Evolutionary conservation across 2,797 vertebrate genomes (phyloP), one percentile per base, ranked within the genome.

Genomic region (Mastacembelus armatus): DNA sequence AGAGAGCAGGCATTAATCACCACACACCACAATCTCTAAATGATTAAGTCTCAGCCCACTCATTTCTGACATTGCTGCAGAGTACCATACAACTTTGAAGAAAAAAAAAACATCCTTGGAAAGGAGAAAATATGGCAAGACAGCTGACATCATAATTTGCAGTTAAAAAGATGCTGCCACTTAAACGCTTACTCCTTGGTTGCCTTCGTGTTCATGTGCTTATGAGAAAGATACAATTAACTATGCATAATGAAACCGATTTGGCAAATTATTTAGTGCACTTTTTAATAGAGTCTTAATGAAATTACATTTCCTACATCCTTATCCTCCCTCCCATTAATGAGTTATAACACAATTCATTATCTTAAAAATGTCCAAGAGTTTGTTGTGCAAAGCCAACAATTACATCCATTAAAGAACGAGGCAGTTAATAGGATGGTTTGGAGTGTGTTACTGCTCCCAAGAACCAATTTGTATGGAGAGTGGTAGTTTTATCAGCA

Each of bases 1-100:
- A 30, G 85, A 78, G 83, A 90, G 84, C 74, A 75, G 81, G 73
- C 91, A 93, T 93, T 92, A 93, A 93, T 93, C 92, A 93, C 85
- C 82, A 69, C 90, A 80, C 66, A 70, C 63, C 81, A 85, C 86
- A 80, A 93, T 93, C 91, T 91, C 80, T 48, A 74, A 86, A 85
- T 91, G 88, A 93, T 90, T 92, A 93, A 90, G 88, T 85, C 85
- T 83, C 74, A 72, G 45, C 82, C 83, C 73, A 72, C 85, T 87
- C 77, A 74, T 80, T 83, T 88, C 76, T 91, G 89, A 92, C 85
- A 81, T 72, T 78, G 80, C 77, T 15, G 74, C 74, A 84, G 78
- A 84, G 85, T 66, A 82, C 66, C 55, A 73, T 59, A 44, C 33
- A n/a, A 47, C 80, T 85, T 72, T 75, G 43, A 84, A 84, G 66